Conservation (phyloP, 2,797 vertebrate genomes). For the Anabacerthia variegaticeps region DNA sequence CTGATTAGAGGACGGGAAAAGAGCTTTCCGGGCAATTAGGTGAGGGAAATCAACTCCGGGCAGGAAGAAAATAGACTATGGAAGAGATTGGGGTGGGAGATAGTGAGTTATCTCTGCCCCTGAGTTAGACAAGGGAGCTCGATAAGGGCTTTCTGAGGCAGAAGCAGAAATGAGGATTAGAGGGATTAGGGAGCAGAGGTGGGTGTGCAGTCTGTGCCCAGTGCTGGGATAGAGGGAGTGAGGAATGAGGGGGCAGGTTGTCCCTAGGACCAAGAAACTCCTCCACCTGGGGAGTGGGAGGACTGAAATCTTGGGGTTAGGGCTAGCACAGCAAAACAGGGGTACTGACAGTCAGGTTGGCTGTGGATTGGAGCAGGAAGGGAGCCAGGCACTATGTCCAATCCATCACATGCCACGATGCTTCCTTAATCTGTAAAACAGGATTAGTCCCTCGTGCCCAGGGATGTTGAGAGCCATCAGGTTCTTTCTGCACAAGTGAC, state of each 20-base stretch:
- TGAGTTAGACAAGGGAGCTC: not conserved
- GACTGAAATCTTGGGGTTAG: not conserved
- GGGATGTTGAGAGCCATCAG: not conserved
- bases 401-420: not conserved
- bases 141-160: not conserved
- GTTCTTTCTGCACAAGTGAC: rapidly evolving
- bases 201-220: not conserved
- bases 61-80: conserved; percentile 3
- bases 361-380: rapidly evolving
- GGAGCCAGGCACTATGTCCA: not conserved
- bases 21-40: conserved; percentile 55
- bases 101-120: not conserved
- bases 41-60: conserved; percentile 25
- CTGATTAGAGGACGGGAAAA: conserved; percentile 50
- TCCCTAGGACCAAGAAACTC: not conserved
- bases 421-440: not conserved
- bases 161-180: not conserved
- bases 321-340: rapidly evolving
- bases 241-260: not conserved
- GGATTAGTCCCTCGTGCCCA: not conserved
- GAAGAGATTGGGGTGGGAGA: conserved; percentile 33
- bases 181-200: conserved; percentile 10
- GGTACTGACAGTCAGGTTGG: rapidly evolving
- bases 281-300: not conserved
- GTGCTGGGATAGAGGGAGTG: not conserved